Evolutionary conservation across 2,797 vertebrate genomes (phyloP).

Genomic region (Channallabes apus): DNA sequence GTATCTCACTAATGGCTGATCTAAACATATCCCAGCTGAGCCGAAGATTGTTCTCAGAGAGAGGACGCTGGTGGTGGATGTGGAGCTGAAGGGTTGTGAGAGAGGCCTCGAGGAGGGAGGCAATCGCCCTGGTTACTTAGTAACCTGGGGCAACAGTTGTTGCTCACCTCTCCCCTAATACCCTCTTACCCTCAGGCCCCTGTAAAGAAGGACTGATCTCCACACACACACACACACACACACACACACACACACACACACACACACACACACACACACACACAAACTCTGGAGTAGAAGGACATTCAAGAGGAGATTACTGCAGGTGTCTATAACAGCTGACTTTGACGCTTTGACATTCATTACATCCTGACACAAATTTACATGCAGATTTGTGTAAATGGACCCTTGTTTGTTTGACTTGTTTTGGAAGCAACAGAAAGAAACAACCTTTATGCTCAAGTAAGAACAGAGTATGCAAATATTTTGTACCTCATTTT

Average conservation of each 20-base stretch:
- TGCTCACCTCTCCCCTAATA: conserved; percentile 79
- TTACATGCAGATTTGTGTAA: conserved; percentile 21
- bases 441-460: conserved; percentile 22
- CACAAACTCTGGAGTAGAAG: conserved; percentile 19
- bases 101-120: conserved; percentile 59
- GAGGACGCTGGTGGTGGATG: conserved; percentile 20
- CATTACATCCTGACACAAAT: conserved; percentile 37
- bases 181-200: conserved; percentile 74
- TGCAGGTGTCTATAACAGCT: neutral
- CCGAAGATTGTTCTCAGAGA: conserved; percentile 3
- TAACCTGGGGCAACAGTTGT: conserved; percentile 71
- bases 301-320: conserved; percentile 24
- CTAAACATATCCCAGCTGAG: conserved; percentile 5
- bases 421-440: neutral
- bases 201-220: conserved; percentile 70
- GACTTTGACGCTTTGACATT: conserved; percentile 18
- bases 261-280: too few relatives aligned
- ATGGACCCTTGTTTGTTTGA: conserved; percentile 15
- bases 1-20: neutral
- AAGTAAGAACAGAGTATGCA: conserved; percentile 25
- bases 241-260: too few relatives aligned
- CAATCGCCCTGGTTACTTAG: conserved; percentile 72
- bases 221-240: conserved; percentile 28
- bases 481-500: conserved; percentile 29
- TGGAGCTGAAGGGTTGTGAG: conserved; percentile 52